Percentiles rank a stretch among this genome's conserved stretches.
Evolutionary conservation across 2,113 vertebrate genomes (phyloP).

Genomic region (Ardeotis arabs): DNA sequence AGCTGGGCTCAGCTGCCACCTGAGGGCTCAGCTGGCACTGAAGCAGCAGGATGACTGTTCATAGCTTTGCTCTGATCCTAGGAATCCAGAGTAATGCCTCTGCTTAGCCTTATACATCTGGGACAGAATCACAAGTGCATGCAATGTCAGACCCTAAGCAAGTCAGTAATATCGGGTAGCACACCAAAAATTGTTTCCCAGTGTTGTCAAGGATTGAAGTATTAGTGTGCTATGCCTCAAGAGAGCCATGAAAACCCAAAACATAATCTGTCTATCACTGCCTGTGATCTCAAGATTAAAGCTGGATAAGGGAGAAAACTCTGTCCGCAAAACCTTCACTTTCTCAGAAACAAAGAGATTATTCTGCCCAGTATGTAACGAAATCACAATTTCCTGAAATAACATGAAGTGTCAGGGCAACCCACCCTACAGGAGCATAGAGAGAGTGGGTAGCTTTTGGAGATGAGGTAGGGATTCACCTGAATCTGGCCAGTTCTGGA

Average conservation of each 20-base stretch:
- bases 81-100: background rate
- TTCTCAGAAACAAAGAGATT: background rate
- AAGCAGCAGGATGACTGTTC: background rate
- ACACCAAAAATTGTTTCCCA: background rate
- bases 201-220: background rate
- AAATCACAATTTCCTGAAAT: background rate
- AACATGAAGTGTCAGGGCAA: background rate
- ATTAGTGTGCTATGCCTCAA: background rate
- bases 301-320: background rate
- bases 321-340: background rate
- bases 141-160: background rate
- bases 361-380: background rate
- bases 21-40: background rate
- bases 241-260: background rate
- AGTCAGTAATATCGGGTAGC: background rate
- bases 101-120: background rate
- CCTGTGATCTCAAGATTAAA: background rate
- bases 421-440: background rate
- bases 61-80: background rate
- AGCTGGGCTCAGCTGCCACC: background rate
- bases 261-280: background rate
- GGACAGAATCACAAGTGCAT: background rate
- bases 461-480: background rate
- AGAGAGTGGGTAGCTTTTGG: background rate
- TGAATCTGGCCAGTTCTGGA: background rate